Percentiles rank a stretch among this genome's conserved stretches.
Evolutionary conservation across 2,888 invertebrate genomes (phyloP).

Genomic region (Aleiodes testaceus): DNA sequence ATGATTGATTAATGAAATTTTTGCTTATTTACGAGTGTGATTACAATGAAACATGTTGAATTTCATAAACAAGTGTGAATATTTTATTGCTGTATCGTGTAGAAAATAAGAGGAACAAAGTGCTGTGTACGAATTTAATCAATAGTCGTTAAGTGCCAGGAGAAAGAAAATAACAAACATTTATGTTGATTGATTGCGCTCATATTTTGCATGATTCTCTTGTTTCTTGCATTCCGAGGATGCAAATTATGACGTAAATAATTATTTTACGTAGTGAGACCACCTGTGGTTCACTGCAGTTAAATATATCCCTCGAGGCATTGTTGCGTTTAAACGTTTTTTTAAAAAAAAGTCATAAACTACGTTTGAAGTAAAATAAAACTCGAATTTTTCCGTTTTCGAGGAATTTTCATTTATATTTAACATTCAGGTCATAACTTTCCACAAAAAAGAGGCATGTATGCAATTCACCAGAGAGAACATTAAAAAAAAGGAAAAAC

Average conservation of each 20-base stretch:
- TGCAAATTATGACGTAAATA: background rate
- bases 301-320: background rate
- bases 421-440: constrained; percentile 17
- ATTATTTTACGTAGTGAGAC: no score
- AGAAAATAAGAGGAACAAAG: background rate
- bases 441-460: background rate
- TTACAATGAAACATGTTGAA: constrained; percentile 1
- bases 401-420: background rate
- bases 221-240: background rate
- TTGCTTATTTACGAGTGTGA: background rate
- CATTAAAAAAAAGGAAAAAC: no score
- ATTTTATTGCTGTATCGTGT: background rate
- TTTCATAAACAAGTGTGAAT: constrained; percentile 5
- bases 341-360: no score
- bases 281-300: background rate
- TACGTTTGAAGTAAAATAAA: no score
- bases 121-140: constrained; percentile 12
- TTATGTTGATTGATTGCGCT: background rate
- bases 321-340: constrained; percentile 1
- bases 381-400: background rate
- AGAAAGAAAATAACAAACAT: constrained; percentile 3
- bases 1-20: background rate
- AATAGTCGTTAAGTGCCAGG: background rate
- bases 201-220: background rate
- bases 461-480: background rate